phyloP scores from a whole-genome alignment of 1,140 invertebrate genomes.

The Zophobas atratus region DNA sequence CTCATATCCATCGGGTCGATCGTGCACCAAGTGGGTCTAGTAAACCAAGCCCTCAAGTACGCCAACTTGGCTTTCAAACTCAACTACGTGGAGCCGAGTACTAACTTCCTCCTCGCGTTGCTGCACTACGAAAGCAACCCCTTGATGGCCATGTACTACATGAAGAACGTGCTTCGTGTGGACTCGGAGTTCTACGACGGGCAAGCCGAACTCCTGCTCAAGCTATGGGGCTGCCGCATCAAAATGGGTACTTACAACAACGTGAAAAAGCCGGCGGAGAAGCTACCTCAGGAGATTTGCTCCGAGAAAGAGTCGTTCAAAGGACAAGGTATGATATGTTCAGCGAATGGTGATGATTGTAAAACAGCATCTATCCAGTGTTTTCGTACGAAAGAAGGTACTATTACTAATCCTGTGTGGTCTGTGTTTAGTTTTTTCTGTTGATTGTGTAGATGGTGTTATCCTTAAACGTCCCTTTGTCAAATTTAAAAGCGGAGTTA shows the following conservation, averaged over 20 bases:
- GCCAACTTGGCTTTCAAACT: conserved; percentile 73
- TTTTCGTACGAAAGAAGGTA: conserved; percentile 57
- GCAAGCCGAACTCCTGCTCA: conserved; percentile 71
- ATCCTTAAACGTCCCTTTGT: conserved; percentile 14
- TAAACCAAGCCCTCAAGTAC: conserved; percentile 74
- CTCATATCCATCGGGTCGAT: conserved; percentile 77
- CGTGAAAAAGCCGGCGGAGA: conserved; percentile 29
- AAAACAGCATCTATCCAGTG: conserved; percentile 65
- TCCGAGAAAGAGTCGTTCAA: conserved; percentile 56
- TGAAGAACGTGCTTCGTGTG: conserved; percentile 76
- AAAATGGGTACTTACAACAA: conserved; percentile 60
- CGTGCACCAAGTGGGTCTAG: conserved; percentile 75
- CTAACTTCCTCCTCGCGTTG: conserved; percentile 79
- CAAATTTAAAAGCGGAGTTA: conserved; percentile 50
- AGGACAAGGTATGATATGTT: conserved; percentile 64
- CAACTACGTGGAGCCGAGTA: conserved; percentile 78
- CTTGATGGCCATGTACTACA: conserved; percentile 78
- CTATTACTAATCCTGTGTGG: background rate
- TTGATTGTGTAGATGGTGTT: conserved; percentile 29
- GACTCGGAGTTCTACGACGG: conserved; percentile 73
- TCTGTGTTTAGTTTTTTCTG: conserved; percentile 18
- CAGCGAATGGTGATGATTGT: conserved; percentile 63
- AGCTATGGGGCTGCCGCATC: conserved; percentile 74
- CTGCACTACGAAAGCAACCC: conserved; percentile 78
- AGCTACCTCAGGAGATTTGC: conserved; percentile 57